A percentile compares a stretch with the other conserved stretches of the same genome.
phyloP scores from a whole-genome alignment of 1,140 invertebrate species.

The Maconellicoccus hirsutus region DNA sequence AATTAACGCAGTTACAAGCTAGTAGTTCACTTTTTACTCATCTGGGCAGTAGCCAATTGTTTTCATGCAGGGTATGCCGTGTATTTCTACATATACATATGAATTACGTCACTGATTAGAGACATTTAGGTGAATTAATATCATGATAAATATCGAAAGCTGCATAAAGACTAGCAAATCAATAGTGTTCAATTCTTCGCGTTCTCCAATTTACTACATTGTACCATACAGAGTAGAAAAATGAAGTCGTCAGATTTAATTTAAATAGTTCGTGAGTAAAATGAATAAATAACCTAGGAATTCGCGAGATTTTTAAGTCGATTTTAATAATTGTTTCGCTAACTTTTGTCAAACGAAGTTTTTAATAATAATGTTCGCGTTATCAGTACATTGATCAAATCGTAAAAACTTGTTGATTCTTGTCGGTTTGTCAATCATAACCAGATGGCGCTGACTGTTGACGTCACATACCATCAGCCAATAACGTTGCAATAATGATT shows the following conservation, averaged over 20 bases:
- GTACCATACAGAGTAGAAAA: too few relatives aligned
- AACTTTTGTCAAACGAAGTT: too few relatives aligned
- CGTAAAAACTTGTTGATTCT: too few relatives aligned
- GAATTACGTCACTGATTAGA: background rate
- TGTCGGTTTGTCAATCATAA: background rate
- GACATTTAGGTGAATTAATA: background rate
- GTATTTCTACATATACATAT: background rate
- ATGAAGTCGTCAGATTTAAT: too few relatives aligned
- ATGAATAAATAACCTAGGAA: too few relatives aligned
- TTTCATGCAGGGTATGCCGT: background rate
- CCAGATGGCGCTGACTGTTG: background rate
- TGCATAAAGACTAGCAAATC: background rate
- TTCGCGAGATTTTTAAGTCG: too few relatives aligned
- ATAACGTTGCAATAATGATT: background rate
- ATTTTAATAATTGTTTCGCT: too few relatives aligned
- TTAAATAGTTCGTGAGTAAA: too few relatives aligned
- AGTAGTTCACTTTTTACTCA: background rate
- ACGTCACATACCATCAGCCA: background rate
- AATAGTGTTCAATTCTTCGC: background rate
- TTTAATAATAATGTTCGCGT: too few relatives aligned
- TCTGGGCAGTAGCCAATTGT: constrained; percentile 7
- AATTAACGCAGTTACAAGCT: background rate
- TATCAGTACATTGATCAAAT: too few relatives aligned
- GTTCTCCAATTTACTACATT: background rate
- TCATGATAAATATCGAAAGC: background rate